Evolutionary conservation across 2,113 vertebrate genomes (phyloP).

Genomic region (Myiozetetes cayanensis): DNA sequence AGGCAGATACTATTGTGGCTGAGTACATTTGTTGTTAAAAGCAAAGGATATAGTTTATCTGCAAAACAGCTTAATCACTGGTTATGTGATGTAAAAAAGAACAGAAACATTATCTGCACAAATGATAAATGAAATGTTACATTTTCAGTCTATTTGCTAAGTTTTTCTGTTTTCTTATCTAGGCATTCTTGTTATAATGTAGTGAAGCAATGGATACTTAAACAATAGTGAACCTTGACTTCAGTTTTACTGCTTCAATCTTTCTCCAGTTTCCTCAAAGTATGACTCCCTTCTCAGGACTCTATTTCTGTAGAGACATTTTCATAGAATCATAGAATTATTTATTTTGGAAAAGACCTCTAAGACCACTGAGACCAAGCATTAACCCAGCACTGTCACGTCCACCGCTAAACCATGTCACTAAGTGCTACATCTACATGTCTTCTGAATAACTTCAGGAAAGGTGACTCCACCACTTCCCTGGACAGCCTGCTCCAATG

Average conservation of each 20-base stretch:
- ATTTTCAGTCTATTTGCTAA: neutral
- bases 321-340: neutral
- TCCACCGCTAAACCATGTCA: neutral
- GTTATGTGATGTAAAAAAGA: neutral
- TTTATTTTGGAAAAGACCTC: neutral
- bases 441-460: neutral
- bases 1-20: neutral
- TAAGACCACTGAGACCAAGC: neutral
- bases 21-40: neutral
- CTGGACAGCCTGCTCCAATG: neutral
- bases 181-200: neutral
- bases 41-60: neutral
- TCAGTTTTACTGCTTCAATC: neutral
- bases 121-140: neutral
- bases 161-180: neutral
- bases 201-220: neutral
- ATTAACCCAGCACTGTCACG: neutral
- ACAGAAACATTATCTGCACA: neutral
- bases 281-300: neutral
- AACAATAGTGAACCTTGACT: neutral
- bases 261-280: neutral
- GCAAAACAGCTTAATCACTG: neutral
- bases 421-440: neutral
- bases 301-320: neutral
- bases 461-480: neutral